Percentiles rank a stretch among this genome's conserved stretches.
phyloP scores from a whole-genome alignment of 1,140 invertebrate species.

The Temnothorax nylanderi region DNA sequence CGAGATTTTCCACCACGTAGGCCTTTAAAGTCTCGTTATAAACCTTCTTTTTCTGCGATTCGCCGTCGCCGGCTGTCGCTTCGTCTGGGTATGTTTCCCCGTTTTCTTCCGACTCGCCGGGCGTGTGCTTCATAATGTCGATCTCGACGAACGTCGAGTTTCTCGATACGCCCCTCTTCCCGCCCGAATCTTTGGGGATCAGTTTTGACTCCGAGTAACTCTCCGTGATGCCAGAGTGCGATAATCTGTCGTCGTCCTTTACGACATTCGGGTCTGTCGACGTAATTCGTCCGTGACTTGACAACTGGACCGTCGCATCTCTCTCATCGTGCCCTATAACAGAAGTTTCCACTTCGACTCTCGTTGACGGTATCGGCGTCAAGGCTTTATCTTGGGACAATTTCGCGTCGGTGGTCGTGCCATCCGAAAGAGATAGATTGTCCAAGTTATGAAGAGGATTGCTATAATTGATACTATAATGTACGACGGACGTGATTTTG shows the following conservation, averaged over 20 bases:
- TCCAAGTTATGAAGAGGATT: not conserved
- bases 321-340: constrained; percentile 58
- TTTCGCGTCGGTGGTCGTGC: not conserved
- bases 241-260: constrained; percentile 67
- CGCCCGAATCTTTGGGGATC: constrained; percentile 69
- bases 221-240: constrained; percentile 70
- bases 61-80: not conserved
- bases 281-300: constrained; percentile 50
- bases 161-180: constrained; percentile 60
- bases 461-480: not conserved
- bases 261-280: constrained; percentile 4
- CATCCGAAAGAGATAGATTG: not conserved
- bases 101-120: constrained; percentile 60
- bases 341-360: constrained; percentile 74
- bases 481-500: constrained; percentile 86
- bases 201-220: constrained; percentile 70
- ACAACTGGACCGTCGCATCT: constrained; percentile 64
- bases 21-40: constrained; percentile 82
- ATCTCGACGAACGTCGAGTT: constrained; percentile 82
- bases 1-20: constrained; percentile 78
- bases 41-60: constrained; percentile 65
- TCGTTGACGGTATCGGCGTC: constrained; percentile 54
- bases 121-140: constrained; percentile 78
- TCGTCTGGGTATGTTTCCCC: not conserved
- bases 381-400: not conserved